Evolutionary conservation across 1,140 invertebrate species (phyloP).

Genomic region (Brachionus paranguensis): DNA sequence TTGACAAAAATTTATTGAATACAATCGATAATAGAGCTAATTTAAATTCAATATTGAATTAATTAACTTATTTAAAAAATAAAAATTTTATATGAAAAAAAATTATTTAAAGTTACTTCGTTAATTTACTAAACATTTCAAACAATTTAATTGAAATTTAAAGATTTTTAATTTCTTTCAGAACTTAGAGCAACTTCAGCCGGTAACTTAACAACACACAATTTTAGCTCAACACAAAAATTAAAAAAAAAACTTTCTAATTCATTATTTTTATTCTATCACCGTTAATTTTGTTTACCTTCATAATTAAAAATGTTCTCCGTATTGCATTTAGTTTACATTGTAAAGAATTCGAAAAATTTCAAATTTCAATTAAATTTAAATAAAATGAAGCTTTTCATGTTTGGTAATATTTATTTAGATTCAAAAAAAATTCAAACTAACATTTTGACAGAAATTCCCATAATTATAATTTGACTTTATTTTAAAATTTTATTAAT

Average conservation of each 20-base stretch:
- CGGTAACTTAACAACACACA: neutral
- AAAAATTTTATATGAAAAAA: neutral
- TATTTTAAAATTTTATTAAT: neutral
- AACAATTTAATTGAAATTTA: neutral
- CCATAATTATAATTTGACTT: neutral
- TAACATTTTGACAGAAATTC: slow-evolving; percentile 15
- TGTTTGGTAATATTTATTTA: neutral
- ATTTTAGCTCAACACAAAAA: slow-evolving; percentile 1
- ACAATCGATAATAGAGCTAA: too few species aligned
- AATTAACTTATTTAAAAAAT: too few species aligned
- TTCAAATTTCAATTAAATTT: neutral
- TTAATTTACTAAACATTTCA: neutral
- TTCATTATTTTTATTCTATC: neutral
- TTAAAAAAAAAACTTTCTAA: neutral
- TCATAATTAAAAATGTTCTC: neutral
- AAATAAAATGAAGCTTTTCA: neutral
- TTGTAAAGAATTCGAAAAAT: neutral
- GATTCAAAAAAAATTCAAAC: neutral
- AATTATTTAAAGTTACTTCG: neutral
- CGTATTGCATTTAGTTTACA: neutral
- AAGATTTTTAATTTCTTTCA: neutral
- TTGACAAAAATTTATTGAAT: too few species aligned
- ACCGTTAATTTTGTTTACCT: slow-evolving; percentile 10
- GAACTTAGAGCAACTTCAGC: neutral
- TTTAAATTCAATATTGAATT: too few species aligned